These are phyloP conservation scores for Muricea muricata DNA, from an alignment of 92 coral and sea anemone species.

Conservation along the genomic window DNA sequence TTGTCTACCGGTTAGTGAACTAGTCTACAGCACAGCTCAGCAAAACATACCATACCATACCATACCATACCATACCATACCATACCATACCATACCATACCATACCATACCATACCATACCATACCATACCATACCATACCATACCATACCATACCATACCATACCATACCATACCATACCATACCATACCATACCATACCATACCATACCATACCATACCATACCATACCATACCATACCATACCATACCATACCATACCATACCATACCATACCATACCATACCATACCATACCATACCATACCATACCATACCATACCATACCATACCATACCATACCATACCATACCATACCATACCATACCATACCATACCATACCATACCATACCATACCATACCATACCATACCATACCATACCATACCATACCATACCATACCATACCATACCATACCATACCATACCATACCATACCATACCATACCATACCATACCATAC, in stretches of 20 bases:
- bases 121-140: not conserved
- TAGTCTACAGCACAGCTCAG: not conserved
- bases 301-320: constrained; percentile 4
- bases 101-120: not conserved
- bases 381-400: not conserved
- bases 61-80: not conserved
- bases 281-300: not conserved
- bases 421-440: constrained; percentile 13
- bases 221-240: not conserved
- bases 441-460: constrained; percentile 18
- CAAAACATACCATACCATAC: not conserved
- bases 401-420: constrained; percentile 34
- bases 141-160: not conserved
- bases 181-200: too few relatives aligned
- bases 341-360: constrained; percentile 36
- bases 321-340: constrained; percentile 22
- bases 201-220: not conserved
- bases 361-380: constrained; percentile 15
- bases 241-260: constrained; percentile 2
- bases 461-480: constrained; percentile 30
- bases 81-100: not conserved
- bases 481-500: constrained; percentile 27
- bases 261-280: not conserved
- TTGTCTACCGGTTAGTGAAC: constrained; percentile 23
- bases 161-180: not conserved